Base-by-base conservation (phyloP, 2,797 vertebrate genomes). In the Spatula versicolor region DNA sequence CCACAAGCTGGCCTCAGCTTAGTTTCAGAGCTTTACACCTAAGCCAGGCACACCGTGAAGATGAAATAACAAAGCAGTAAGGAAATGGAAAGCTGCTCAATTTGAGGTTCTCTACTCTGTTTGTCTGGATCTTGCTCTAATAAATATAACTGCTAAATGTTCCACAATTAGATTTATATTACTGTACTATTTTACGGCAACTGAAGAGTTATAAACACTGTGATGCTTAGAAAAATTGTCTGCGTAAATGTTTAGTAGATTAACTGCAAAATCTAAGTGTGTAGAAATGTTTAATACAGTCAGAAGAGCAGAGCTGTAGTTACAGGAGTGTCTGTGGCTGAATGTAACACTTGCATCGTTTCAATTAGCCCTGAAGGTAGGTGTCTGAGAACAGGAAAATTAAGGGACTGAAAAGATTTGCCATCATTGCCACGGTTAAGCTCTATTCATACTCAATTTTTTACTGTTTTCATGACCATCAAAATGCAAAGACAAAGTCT, bases 401-500 rank as follows among this genome's bases (percentile, higher is more conserved):
- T 39, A 80, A 76, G 77, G 90, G 58, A 43, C 71, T n/a, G 62
- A 94, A 96, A 96, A 90, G 78, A 75, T 86, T 91, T 96, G 77
- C 78, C 73, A 81, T 91, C 88, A 67, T 72, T 93, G 55, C 94
- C 33, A 33, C 7, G 31, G 86, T 93, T 95, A 96, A 86, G 93
- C 91, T 63, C 73, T 81, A 81, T 94, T 96, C 95, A 83, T 72
- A 45, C 77, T 96, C 83, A 80, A 91, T 93, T 97, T 96, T 95
- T 95, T 86, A 89, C 71, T 92, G 54, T 92, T 96, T 87, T 82
- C 90, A 46, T 11, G 74, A 69, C 71, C 86, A 54, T 67, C 80
- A 93, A 94, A 97, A 92, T 71, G 91, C 78, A 94, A 96, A 96
- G 86, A 74, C 90, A 91, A 93, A 89, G 52, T 68, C 90, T 95